phyloP scores from a whole-genome alignment of 23 tunicate genomes.

The Aplidium turbinatum region DNA sequence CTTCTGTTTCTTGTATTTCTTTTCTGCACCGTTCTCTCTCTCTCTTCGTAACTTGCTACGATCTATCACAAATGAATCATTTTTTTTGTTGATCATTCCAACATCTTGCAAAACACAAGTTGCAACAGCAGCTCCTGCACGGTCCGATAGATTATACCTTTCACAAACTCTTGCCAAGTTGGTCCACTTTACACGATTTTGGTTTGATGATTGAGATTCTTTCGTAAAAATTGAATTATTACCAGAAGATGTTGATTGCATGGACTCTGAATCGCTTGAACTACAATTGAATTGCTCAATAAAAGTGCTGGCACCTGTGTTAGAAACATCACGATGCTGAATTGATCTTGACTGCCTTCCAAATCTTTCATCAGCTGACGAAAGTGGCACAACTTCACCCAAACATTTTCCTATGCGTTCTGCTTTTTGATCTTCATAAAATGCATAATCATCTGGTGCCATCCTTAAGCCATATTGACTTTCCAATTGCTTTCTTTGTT shows the following conservation, averaged over 20 bases:
- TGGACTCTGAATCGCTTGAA: neutral
- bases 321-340: neutral
- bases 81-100: constrained; percentile 16
- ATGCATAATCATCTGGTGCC: constrained; percentile 29
- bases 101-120: constrained; percentile 36
- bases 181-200: constrained; percentile 25
- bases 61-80: constrained; percentile 6
- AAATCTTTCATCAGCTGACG: constrained; percentile 12
- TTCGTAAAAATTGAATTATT: neutral
- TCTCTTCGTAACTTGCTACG: constrained; percentile 1
- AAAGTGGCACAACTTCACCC: constrained; percentile 4
- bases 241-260: neutral
- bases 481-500: constrained; percentile 23
- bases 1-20: constrained; percentile 7
- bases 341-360: neutral
- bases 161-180: constrained; percentile 40
- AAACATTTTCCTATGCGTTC: constrained; percentile 6
- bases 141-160: constrained; percentile 35
- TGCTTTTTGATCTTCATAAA: constrained; percentile 16
- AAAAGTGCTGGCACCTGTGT: neutral
- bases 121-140: constrained; percentile 47
- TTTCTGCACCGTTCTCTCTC: constrained; percentile 24
- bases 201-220: constrained; percentile 13
- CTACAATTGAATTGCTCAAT: neutral
- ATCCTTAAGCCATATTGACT: neutral